These are phyloP conservation scores for Ascidia mentula DNA, from an alignment of 23 tunicate species.

Conservation along the genomic window DNA sequence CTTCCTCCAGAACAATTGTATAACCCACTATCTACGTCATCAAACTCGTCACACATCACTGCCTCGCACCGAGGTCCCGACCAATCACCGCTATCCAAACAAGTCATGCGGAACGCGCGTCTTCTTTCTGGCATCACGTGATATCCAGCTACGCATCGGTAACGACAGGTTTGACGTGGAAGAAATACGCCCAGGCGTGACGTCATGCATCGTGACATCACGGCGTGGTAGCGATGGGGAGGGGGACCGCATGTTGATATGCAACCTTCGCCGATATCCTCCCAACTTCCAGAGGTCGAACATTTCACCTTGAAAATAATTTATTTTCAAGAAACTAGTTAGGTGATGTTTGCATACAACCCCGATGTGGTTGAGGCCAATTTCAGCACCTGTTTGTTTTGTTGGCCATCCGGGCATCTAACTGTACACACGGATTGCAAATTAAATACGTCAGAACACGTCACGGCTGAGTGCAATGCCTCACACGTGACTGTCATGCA, in stretches of 20 bases:
- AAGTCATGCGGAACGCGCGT: conserved; percentile 29
- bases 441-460: background rate
- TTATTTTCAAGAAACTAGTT: background rate
- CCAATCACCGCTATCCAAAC: conserved; percentile 7
- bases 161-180: conserved; percentile 13
- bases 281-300: conserved; percentile 15
- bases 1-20: conserved; percentile 19
- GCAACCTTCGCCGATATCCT: background rate
- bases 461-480: background rate
- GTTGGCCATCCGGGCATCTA: background rate
- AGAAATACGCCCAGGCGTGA: background rate
- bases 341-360: too few relatives aligned
- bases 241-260: conserved; percentile 19
- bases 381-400: background rate
- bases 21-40: conserved; percentile 2
- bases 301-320: conserved; percentile 15
- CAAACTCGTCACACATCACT: conserved; percentile 6
- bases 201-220: conserved; percentile 2
- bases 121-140: conserved; percentile 26
- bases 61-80: conserved; percentile 26
- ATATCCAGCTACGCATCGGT: conserved; percentile 30
- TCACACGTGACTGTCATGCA: background rate
- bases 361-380: too few relatives aligned
- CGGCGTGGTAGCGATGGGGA: background rate
- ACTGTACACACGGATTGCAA: background rate